These are phyloP conservation scores for Megamerina dolium DNA, from an alignment of 2,888 invertebrate genomes.

Conservation along the genomic window DNA sequence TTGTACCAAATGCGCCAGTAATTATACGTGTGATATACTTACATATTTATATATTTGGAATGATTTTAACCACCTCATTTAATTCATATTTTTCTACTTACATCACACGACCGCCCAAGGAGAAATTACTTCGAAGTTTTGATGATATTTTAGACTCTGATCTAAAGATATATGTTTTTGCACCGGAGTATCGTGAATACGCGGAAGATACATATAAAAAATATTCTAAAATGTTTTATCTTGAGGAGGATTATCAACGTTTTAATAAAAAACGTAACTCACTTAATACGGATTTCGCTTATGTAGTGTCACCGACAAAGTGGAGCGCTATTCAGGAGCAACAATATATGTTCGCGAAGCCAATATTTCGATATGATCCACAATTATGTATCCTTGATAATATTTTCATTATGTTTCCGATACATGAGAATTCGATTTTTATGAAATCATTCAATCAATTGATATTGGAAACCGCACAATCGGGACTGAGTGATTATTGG, in stretches of 20 bases:
- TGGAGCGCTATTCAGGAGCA: constrained; percentile 34
- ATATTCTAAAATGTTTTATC: constrained; percentile 29
- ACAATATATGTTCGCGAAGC: constrained; percentile 34
- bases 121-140: constrained; percentile 22
- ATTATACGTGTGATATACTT: constrained; percentile 33
- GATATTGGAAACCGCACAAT: constrained; percentile 28
- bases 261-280: constrained; percentile 30
- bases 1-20: too few species aligned
- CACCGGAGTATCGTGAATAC: constrained; percentile 28
- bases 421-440: constrained; percentile 37
- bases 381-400: constrained; percentile 35
- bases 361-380: constrained; percentile 29
- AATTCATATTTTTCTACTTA: constrained; percentile 40
- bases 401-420: constrained; percentile 33
- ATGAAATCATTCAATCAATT: constrained; percentile 24
- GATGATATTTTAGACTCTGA: constrained; percentile 32
- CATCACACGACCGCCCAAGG: constrained; percentile 34
- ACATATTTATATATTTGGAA: constrained; percentile 36
- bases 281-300: constrained; percentile 31
- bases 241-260: constrained; percentile 23
- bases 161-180: constrained; percentile 27
- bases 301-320: constrained; percentile 28
- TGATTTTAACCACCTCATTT: constrained; percentile 38
- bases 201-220: constrained; percentile 20
- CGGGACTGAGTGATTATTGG: constrained; percentile 31